Evolutionary conservation across 2,113 vertebrate genomes (phyloP), one percentile per base, ranked within the genome.

Genomic region (Aramus guarauna): DNA sequence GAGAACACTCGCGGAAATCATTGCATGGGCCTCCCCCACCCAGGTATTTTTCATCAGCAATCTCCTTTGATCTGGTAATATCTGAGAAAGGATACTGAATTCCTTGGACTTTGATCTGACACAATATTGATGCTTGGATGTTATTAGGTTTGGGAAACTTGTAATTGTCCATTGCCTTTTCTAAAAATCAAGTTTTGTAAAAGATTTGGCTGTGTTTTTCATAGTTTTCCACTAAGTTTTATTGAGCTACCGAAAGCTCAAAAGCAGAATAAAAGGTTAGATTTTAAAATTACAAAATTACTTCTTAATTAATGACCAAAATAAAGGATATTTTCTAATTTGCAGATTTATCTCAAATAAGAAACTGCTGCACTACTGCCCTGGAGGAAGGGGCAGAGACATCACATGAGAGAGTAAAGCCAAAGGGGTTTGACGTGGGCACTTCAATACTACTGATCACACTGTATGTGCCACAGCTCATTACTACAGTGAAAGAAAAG

Each of bases 21-120:
- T 47, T 6, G 9, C 0, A 2, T 17, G 4, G 19, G 15, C 22
- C 6, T 78, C 15, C 7, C 3, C 17, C 82, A 13, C 1, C 22
- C 13, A 5, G 4, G 2, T 59, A 24, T 24, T 90, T 78, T 94
- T 92, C 27, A 81, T 23, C 41, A 47, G 24, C 41, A 34, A 32
- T 29, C 11, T 87, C 39, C 29, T 77, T 84, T 91, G 26, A 80
- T 58, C 32, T 80, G 32, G 17, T 22, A 86, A 12, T 60, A 69
- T 52, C 58, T 48, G 30, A 87, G 24, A 84, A 90, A 63, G 22
- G 26, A 78, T 34, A 59, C 6, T 32, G 37, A 89, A 29, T 55
- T 74, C 15, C 29, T 34, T 75, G 8, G 12, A 66, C 59, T 84
- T 53, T 39, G 12, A 52, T 52, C 30, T 66, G 73, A 74, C 9